Evolutionary conservation across 2,797 vertebrate species (phyloP), one percentile per base, ranked within the genome.

Genomic region (Melanotaenia maccullochi): DNA sequence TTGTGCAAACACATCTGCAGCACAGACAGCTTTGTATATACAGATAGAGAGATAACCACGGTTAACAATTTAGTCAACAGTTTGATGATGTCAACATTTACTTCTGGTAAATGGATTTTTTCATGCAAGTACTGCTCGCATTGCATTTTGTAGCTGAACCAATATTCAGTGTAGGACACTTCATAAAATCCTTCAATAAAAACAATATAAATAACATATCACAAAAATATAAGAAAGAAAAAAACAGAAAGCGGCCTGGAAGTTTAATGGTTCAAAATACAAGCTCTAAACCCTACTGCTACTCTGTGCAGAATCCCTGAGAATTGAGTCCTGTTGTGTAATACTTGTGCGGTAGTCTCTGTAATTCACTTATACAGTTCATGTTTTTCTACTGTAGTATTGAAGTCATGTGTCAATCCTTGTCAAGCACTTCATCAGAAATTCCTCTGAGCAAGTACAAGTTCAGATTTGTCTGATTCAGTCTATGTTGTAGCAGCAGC

Each of bases 371-470:
- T 2, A 68, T 18, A 24, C 32, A 44, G 11, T 36, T 57, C 35
- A 28, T 13, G 22, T 73, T 72, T 62, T 44, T 24, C 18, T 30
- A 6, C 18, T 32, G 24, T 35, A 16, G 25, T 25, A 8, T 2
- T 35, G 25, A 18, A 7, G 7, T 32, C 22, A 49, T 59, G 24
- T 6, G 4, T 78, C 40, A 58, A 6, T 52, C 5, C 5, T 60
- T 75, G 73, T 24, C n/a, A 51, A 38, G 9, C 16, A 25, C 7
- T 35, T 52, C 6, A 36, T 16, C 9, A 67, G 25, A 66, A 73
- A 57, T 71, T 72, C 18, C 25, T 30, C 16, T 25, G 9, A 71
- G 22, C 24, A 28, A 22, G 12, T 44, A 73, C 25, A 66, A 24
- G 44, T 68, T 75, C 12, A 32, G 55, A 68, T 68, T 51, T 68